These are phyloP conservation scores for Nebria salina DNA, from an alignment of 2,888 invertebrate genomes.

Conservation along the genomic window DNA sequence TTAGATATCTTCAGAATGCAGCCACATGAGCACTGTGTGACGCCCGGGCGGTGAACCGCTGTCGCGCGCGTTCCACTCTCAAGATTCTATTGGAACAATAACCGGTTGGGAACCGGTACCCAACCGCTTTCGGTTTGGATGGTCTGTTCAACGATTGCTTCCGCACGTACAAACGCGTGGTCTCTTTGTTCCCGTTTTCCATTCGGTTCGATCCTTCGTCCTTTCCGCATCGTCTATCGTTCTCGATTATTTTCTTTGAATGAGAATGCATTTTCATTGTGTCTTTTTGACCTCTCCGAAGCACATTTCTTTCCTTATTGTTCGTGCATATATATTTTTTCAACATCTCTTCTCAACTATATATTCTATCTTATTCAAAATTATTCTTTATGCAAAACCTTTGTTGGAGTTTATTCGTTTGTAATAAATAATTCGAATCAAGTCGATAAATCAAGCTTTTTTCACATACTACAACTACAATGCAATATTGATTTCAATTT, in stretches of 20 bases:
- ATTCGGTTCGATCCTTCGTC: not conserved
- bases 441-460: not conserved
- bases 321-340: not conserved
- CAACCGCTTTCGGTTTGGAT: slow-evolving; percentile 16
- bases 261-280: slow-evolving; percentile 43
- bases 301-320: not conserved
- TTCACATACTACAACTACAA: not conserved
- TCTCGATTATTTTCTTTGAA: slow-evolving; percentile 37
- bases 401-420: not conserved
- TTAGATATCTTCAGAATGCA: slow-evolving; percentile 43
- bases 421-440: not conserved
- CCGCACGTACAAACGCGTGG: slow-evolving; percentile 5
- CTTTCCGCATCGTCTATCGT: slow-evolving; percentile 24
- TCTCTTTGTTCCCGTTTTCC: slow-evolving; percentile 29
- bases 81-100: slow-evolving; percentile 26
- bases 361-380: not conserved
- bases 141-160: slow-evolving; percentile 23
- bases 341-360: not conserved
- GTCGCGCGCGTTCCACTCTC: not conserved
- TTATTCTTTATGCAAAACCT: not conserved
- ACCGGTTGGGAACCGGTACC: slow-evolving; percentile 8
- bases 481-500: no score
- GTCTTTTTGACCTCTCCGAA: not conserved
- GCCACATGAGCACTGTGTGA: slow-evolving; percentile 9
- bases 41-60: not conserved